Evolutionary conservation across 1,140 invertebrate species (phyloP), one percentile per base, ranked within the genome.

Genomic region (Drosophila pallidifrons): DNA sequence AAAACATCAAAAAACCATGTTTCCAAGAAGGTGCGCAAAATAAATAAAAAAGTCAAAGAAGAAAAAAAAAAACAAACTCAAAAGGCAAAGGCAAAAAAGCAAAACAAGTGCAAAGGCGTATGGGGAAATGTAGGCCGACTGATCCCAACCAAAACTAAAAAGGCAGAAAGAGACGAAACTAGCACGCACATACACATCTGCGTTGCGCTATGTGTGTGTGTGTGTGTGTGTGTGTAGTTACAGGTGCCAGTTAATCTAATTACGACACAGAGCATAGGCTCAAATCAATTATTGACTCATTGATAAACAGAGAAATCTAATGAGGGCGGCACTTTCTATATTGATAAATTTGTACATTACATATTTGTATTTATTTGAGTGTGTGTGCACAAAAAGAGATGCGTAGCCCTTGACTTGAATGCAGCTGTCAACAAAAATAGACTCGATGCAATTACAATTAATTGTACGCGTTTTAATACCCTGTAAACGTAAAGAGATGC

Each of bases 221-320:
- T 52, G 52, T 15, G 15, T 58, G 8, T 35, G 63, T 54, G 38
- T 52, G 47, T 63, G 59, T 43, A 69, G 54, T 63, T 54, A 64
- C 82, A 86, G 82, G 82, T 86, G 82, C 51, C 47, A 72, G 74
- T 55, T 88, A 87, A 88, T 87, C 83, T 88, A 88, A 87, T 87
- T 87, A 87, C 80, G 80, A 69, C 73, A 75, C 61, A 38, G 35
- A 38, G 55, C 47, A 55, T 65, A 54, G 41, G 54, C 46, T 51
- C 43, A 63, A 58, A 76, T 63, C 60, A 82, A 76, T 72, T 87
- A 71, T 88, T 82, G 64, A 47, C 60, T 64, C 59, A 78, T 71
- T 81, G 79, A 82, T 87, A 80, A 79, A 68, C 60, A 52, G 11
- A 7, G 13, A 41, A 35, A 32, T 52, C 15, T 32, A 72, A 59